A percentile compares a stretch with the other conserved stretches of the same genome.
These are phyloP conservation scores for Ommatoiulus sabulosus DNA, from an alignment of 2,888 invertebrate genomes.

Conservation along the genomic window DNA sequence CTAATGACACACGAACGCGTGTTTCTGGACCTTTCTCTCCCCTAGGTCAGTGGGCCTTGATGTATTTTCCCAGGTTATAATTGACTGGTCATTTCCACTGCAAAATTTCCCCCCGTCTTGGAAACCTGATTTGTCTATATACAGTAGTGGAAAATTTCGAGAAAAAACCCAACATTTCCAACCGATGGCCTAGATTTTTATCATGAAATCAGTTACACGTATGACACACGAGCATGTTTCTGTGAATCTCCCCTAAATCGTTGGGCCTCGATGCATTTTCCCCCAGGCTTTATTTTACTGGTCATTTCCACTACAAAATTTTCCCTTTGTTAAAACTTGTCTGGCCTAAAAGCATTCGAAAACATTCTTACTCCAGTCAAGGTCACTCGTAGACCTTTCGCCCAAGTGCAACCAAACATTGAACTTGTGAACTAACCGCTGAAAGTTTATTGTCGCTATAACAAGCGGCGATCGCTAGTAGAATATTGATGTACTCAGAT, in stretches of 20 bases:
- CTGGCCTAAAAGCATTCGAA: background rate
- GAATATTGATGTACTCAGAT: constrained; percentile 2
- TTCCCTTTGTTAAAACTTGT: background rate
- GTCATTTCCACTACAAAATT: background rate
- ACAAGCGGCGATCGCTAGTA: background rate
- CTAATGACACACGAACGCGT: too few relatives aligned
- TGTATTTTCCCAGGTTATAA: too few relatives aligned
- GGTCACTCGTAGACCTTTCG: constrained; percentile 21
- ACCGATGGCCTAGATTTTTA: background rate
- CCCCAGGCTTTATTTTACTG: background rate
- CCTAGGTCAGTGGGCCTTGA: too few relatives aligned
- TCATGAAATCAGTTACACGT: background rate
- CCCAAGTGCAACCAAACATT: background rate
- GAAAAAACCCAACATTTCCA: background rate
- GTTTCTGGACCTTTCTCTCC: too few relatives aligned
- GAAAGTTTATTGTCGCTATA: constrained; percentile 11
- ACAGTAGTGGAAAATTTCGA: background rate
- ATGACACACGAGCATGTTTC: background rate
- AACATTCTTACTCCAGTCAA: background rate
- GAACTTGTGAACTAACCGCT: constrained; percentile 39
- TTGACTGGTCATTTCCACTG: background rate
- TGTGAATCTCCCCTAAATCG: background rate
- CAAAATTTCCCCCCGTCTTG: too few relatives aligned
- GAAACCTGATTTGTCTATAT: background rate
- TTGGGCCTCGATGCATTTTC: background rate